These are phyloP conservation scores for Chiridota heheva DNA, from an alignment of 35 echinoderm and acorn worm species.

Conservation along the genomic window DNA sequence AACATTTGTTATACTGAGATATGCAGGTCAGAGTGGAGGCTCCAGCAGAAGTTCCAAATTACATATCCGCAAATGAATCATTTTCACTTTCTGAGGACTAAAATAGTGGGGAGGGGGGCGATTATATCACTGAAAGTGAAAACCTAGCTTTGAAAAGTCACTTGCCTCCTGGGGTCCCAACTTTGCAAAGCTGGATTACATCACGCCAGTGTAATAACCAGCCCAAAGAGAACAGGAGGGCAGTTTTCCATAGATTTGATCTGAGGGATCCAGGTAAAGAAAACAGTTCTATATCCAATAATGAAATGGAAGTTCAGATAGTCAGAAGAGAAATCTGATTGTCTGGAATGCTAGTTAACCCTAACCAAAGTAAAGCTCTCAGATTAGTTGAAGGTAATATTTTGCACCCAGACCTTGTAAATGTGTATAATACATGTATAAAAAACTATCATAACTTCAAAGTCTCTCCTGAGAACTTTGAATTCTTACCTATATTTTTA, in stretches of 20 bases:
- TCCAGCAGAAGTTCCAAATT: not conserved
- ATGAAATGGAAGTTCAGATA: slow-evolving; percentile 13
- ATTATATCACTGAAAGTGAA: slow-evolving; percentile 35
- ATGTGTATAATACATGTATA: not conserved
- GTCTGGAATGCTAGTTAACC: not conserved
- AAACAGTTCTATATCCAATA: slow-evolving; percentile 11
- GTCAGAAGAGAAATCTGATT: not conserved
- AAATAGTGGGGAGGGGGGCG: not conserved
- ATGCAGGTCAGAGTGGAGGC: slow-evolving; percentile 15
- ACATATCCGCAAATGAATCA: not conserved
- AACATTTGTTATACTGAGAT: not conserved
- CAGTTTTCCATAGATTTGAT: slow-evolving; percentile 5
- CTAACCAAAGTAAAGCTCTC: not conserved
- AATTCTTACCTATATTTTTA: not conserved
- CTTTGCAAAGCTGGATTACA: not conserved
- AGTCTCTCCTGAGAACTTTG: not conserved
- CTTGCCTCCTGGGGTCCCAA: slow-evolving; percentile 30
- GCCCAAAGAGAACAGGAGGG: slow-evolving; percentile 11
- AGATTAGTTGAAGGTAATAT: not conserved
- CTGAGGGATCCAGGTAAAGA: slow-evolving; percentile 4
- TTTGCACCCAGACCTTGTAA: slow-evolving; percentile 1
- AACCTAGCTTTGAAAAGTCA: slow-evolving; percentile 9
- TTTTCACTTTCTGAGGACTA: not conserved
- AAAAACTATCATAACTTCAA: slow-evolving; percentile 1
- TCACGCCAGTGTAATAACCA: not conserved